Base-by-base conservation (phyloP, 2,113 vertebrate species). In the Mobula hypostoma region DNA sequence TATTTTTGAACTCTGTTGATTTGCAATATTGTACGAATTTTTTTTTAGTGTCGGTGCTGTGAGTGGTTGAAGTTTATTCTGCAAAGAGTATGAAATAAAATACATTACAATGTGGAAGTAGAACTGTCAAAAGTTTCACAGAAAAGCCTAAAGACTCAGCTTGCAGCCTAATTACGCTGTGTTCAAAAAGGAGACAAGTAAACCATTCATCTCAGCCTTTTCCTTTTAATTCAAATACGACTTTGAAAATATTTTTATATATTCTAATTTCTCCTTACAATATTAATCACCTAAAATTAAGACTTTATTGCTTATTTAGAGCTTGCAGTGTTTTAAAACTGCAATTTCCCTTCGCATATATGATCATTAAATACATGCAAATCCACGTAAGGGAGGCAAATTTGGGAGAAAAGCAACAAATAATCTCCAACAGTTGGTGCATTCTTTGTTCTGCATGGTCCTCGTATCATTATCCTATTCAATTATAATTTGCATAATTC, bases 241-340 rank as follows among this genome's bases (percentile, higher is more conserved):
- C 83, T 88, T 88, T 88, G 83, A 88, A 88, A 88, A 88, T 17
- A 93, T 40, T 74, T 93, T 56, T 93, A 93, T 72, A 74, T 74
- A 93, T 56, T 56, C 70, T n/a, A 90, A 74, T 93, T 76, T 74
- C 2, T 29, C 70, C 74, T 74, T 0, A 19, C 72, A 74, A 21
- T 19, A 74, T 93, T 29, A 93, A 74, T 72, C 32, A 29, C 68
- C 40, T 29, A 76, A 74, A 48, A 56, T 93, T 93, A 93, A 48
- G 40, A 27, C 91, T 27, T 48, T 72, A 9, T 40, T 93, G 24
- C 48, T 48, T 48, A 93, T 70, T 92, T 68, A 24, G 6, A 11
- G 29, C 19, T 11, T 68, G 15, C 27, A 19, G 11, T 27, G 11
- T 87, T 61, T 61, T 87, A 58, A 61, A 87, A 87, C 29, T 87